These are phyloP conservation scores for Drosophila orena DNA, from an alignment of 1,140 invertebrate species.

Conservation along the genomic window DNA sequence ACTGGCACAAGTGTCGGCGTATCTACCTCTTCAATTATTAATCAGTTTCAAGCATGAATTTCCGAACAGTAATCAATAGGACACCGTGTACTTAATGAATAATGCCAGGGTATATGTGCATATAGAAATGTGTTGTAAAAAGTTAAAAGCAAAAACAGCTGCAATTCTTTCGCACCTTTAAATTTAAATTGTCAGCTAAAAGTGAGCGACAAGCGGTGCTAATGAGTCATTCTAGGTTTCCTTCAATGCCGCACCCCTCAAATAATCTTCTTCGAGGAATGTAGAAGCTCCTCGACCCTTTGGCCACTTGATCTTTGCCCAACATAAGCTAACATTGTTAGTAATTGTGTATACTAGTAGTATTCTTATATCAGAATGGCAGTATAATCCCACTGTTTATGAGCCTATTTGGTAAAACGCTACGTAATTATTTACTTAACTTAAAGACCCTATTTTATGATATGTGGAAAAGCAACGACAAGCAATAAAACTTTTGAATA, in stretches of 20 bases:
- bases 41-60: slow-evolving; percentile 33
- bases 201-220: neutral
- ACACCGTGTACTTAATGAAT: slow-evolving; percentile 35
- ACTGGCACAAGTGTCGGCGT: slow-evolving; percentile 29
- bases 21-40: slow-evolving; percentile 33
- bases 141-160: slow-evolving; percentile 43
- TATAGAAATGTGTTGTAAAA: neutral
- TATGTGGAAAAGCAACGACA: too few species aligned
- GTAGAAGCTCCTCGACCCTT: slow-evolving; percentile 1
- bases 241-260: slow-evolving; percentile 16
- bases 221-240: slow-evolving; percentile 22
- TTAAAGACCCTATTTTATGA: too few species aligned
- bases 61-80: slow-evolving; percentile 44
- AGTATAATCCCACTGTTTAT: slow-evolving; percentile 7
- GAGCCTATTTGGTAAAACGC: neutral
- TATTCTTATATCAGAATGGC: neutral
- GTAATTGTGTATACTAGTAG: too few species aligned
- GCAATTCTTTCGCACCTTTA: slow-evolving; percentile 21
- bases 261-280: neutral
- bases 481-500: too few species aligned
- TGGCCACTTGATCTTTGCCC: neutral
- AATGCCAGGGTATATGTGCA: neutral
- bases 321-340: too few species aligned
- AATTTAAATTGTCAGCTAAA: slow-evolving; percentile 9
- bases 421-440: too few species aligned